phyloP scores from a whole-genome alignment of 2,888 invertebrate genomes.

The Sussaba pulchella region DNA sequence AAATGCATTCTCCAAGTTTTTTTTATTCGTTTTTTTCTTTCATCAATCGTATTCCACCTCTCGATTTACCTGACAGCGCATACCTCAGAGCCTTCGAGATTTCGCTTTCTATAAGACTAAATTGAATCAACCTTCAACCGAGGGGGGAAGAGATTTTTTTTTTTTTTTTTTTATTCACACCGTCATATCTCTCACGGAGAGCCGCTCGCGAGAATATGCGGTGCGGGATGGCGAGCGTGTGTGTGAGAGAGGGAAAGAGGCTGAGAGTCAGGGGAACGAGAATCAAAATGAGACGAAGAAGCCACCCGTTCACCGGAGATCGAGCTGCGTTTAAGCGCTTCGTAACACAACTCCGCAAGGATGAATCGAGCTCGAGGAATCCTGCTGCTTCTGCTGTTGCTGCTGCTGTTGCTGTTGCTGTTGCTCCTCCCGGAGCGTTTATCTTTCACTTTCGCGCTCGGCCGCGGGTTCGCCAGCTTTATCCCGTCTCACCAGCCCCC shows the following conservation, averaged over 20 bases:
- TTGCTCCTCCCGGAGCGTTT: conserved; percentile 67
- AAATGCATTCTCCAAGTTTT: conserved; percentile 1
- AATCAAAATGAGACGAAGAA: conserved; percentile 1
- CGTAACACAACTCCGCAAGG: conserved; percentile 48
- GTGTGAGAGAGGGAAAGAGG: conserved; percentile 5
- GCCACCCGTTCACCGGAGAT: conserved; percentile 9
- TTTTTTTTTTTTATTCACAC: too few species aligned
- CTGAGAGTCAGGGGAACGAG: background rate
- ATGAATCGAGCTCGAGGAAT: conserved; percentile 71
- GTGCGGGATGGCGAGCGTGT: too few species aligned
- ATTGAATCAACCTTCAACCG: conserved; percentile 52
- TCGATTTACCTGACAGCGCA: conserved; percentile 15
- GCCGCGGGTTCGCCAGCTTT: conserved; percentile 51
- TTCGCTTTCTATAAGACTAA: conserved; percentile 43
- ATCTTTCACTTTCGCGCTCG: conserved; percentile 70
- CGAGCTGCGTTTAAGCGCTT: conserved; percentile 4
- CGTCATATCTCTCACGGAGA: background rate
- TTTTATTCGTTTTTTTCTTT: too few species aligned
- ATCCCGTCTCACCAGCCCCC: conserved; percentile 37
- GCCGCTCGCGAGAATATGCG: background rate
- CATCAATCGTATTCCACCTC: background rate
- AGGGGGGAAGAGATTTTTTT: background rate
- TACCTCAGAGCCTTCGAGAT: conserved; percentile 25
- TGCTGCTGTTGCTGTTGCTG: conserved; percentile 45
- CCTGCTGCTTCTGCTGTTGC: conserved; percentile 9